phyloP scores from a whole-genome alignment of 2,888 invertebrate genomes.

The Biston betularia region DNA sequence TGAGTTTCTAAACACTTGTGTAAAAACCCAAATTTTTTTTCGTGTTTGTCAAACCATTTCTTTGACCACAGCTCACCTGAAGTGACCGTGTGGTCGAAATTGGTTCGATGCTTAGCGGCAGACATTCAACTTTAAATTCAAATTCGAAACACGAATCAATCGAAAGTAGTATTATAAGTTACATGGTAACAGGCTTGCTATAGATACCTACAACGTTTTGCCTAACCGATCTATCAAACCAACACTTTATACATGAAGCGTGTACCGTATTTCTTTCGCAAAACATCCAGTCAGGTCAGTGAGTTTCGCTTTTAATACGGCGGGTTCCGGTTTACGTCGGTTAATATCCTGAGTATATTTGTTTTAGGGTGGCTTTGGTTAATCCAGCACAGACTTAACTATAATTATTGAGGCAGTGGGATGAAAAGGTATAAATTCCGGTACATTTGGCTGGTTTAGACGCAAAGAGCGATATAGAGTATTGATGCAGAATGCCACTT shows the following conservation, averaged over 20 bases:
- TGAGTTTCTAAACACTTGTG: too few relatives aligned
- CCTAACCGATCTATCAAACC: background rate
- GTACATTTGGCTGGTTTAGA: background rate
- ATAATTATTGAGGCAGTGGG: background rate
- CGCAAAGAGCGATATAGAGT: background rate
- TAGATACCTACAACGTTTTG: background rate
- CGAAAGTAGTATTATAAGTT: too few relatives aligned
- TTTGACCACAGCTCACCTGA: too few relatives aligned
- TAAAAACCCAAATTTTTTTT: too few relatives aligned
- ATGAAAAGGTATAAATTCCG: conserved; percentile 8
- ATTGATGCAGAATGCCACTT: background rate
- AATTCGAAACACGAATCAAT: too few relatives aligned
- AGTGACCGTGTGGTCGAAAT: too few relatives aligned
- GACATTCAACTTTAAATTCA: too few relatives aligned
- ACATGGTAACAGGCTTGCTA: too few relatives aligned
- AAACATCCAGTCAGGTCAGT: background rate
- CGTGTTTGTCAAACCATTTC: too few relatives aligned
- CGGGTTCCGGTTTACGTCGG: conserved; percentile 19
- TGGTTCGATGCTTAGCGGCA: too few relatives aligned
- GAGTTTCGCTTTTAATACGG: conserved; percentile 14
- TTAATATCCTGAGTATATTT: conserved; percentile 27
- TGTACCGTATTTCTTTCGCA: background rate
- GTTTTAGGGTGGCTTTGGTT: conserved; percentile 16
- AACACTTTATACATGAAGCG: too few relatives aligned
- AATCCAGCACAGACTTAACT: conserved; percentile 7